phyloP scores from a whole-genome alignment of 2,888 invertebrate species.

The Parasteatoda lunata region DNA sequence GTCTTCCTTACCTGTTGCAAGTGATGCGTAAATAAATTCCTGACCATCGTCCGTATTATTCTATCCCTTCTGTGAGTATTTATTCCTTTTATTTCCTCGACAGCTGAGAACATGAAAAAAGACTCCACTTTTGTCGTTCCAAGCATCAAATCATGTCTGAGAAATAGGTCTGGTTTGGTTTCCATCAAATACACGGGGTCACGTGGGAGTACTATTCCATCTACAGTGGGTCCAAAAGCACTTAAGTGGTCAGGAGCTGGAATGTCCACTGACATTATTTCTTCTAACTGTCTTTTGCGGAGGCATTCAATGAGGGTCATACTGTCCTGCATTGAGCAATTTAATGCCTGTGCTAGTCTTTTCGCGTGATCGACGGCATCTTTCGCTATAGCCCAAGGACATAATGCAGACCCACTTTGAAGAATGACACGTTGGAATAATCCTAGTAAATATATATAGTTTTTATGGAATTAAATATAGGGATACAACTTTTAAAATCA shows the following conservation, averaged over 20 bases:
- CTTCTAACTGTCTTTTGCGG: slow-evolving; percentile 65
- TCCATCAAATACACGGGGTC: slow-evolving; percentile 75
- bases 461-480: too few relatives aligned
- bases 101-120: slow-evolving; percentile 91
- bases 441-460: slow-evolving; percentile 71
- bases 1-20: slow-evolving; percentile 77
- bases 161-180: slow-evolving; percentile 64
- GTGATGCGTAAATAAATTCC: slow-evolving; percentile 91
- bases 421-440: slow-evolving; percentile 78
- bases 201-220: slow-evolving; percentile 91
- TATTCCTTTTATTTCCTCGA: slow-evolving; percentile 89
- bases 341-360: slow-evolving; percentile 81
- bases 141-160: slow-evolving; percentile 87
- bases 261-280: slow-evolving; percentile 78
- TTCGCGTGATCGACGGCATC: slow-evolving; percentile 85
- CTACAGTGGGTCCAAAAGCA: slow-evolving; percentile 91
- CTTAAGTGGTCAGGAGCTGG: slow-evolving; percentile 82
- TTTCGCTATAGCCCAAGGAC: slow-evolving; percentile 88
- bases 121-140: slow-evolving; percentile 94
- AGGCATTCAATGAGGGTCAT: slow-evolving; percentile 77
- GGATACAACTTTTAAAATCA: too few relatives aligned
- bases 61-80: slow-evolving; percentile 76
- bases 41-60: slow-evolving; percentile 81
- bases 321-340: slow-evolving; percentile 81
- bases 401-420: slow-evolving; percentile 92